Evolutionary conservation across 2,113 vertebrate genomes (phyloP).

Genomic region (Pelvicachromis taeniatus): DNA sequence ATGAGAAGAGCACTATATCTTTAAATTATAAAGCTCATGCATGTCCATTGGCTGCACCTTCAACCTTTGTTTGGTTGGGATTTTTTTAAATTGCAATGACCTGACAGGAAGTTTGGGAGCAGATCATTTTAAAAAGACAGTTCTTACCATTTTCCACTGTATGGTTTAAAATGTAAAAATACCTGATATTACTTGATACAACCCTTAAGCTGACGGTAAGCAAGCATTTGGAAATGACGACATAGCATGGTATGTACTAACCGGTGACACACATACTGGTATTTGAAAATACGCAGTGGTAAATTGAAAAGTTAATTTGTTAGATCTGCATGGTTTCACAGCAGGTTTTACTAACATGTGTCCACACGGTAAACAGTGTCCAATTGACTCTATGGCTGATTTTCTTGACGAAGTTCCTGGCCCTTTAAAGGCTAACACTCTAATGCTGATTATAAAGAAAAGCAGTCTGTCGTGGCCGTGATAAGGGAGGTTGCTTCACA

Average conservation of each 20-base stretch:
- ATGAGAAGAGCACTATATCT: neutral
- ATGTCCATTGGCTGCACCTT: too few species aligned
- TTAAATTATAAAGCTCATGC: neutral
- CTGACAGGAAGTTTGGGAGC: neutral
- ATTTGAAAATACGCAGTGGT: neutral
- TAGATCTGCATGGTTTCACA: neutral
- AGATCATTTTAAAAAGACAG: neutral
- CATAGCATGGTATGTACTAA: neutral
- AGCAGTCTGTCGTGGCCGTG: neutral
- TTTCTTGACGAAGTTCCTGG: neutral
- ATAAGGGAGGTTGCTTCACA: neutral
- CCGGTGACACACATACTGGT: neutral
- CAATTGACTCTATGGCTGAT: neutral
- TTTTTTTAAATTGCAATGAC: fast-evolving
- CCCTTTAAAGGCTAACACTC: neutral
- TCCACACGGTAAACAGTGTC: neutral
- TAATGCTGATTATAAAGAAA: neutral
- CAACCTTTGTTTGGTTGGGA: neutral
- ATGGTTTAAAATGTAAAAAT: neutral
- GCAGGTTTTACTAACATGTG: neutral
- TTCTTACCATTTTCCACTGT: neutral
- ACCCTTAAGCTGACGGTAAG: neutral
- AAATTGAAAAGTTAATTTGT: neutral
- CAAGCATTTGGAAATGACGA: neutral
- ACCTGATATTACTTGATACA: neutral